Evolutionary conservation across 2,888 invertebrate species (phyloP).

Genomic region (Tenodera sinensis): DNA sequence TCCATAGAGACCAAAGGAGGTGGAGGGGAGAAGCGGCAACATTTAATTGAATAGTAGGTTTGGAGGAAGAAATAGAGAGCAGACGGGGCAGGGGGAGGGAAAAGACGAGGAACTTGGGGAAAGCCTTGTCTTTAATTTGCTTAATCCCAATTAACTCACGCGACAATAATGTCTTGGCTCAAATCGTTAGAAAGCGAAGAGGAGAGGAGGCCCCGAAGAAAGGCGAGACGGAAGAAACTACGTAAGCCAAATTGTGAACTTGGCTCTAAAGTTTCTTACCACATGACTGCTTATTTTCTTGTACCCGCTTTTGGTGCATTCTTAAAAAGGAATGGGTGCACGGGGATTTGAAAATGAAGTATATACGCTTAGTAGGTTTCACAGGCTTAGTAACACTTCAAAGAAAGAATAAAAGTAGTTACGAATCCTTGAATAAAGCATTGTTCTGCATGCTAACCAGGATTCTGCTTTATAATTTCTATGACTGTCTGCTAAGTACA

Average conservation of each 20-base stretch:
- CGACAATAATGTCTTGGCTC: constrained; percentile 5
- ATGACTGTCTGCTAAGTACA: too few species aligned
- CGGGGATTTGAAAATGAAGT: too few species aligned
- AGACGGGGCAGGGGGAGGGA: neutral
- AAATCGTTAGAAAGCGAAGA: neutral
- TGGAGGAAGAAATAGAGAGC: neutral
- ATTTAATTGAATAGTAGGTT: neutral
- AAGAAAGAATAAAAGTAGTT: too few species aligned
- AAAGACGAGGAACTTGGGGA: neutral
- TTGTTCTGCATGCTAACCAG: too few species aligned
- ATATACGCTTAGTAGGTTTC: too few species aligned
- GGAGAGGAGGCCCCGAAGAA: neutral
- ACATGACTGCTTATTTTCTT: neutral
- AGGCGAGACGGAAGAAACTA: neutral
- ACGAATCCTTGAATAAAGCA: too few species aligned
- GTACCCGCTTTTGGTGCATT: too few species aligned
- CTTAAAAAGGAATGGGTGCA: too few species aligned
- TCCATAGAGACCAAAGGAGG: neutral
- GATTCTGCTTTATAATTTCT: too few species aligned
- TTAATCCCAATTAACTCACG: constrained; percentile 17
- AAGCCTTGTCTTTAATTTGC: constrained; percentile 11
- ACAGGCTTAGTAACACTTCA: too few species aligned
- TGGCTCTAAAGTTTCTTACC: neutral
- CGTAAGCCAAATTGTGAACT: neutral
- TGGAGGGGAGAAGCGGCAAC: neutral